phyloP scores from a whole-genome alignment of 2,888 invertebrate genomes.

The Scaptomyza cyrtandrae region DNA sequence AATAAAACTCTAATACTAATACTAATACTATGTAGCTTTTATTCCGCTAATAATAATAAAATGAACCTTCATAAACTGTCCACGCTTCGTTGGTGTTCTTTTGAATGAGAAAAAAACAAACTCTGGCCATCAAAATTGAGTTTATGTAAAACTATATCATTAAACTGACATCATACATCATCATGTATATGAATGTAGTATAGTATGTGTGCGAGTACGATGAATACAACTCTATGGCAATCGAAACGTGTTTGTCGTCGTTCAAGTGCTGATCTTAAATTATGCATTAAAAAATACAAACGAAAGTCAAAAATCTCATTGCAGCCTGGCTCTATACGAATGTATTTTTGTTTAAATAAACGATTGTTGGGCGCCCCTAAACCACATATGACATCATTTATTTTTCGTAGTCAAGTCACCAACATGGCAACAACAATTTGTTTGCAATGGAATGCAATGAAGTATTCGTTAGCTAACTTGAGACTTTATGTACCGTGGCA shows the following conservation, averaged over 20 bases:
- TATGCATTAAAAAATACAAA: conserved; percentile 68
- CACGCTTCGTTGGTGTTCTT: conserved; percentile 66
- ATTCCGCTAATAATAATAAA: conserved; percentile 22
- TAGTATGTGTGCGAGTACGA: not conserved
- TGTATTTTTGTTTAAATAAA: conserved; percentile 6
- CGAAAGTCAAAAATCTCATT: conserved; percentile 73
- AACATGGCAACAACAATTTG: conserved; percentile 38
- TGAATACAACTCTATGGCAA: conserved; percentile 5
- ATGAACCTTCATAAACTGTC: conserved; percentile 49
- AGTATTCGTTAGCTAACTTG: conserved; percentile 27
- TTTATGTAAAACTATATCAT: conserved; percentile 2
- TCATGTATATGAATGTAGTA: not conserved
- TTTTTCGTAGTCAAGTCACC: conserved; percentile 57
- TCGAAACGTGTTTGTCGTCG: conserved; percentile 31
- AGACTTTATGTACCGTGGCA: conserved; percentile 7
- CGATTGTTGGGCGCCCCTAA: conserved; percentile 20
- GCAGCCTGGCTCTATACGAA: conserved; percentile 60
- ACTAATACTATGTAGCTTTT: conserved; percentile 18
- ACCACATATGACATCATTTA: conserved; percentile 68
- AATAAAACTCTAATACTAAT: conserved; percentile 1
- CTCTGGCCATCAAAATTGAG: not conserved
- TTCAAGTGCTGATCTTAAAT: conserved; percentile 48
- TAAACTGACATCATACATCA: conserved; percentile 53
- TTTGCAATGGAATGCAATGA: conserved; percentile 68
- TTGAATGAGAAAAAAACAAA: too few relatives aligned